These are phyloP conservation scores for Liparis tanakae DNA, from an alignment of 2,797 vertebrate species.

Conservation along the genomic window DNA sequence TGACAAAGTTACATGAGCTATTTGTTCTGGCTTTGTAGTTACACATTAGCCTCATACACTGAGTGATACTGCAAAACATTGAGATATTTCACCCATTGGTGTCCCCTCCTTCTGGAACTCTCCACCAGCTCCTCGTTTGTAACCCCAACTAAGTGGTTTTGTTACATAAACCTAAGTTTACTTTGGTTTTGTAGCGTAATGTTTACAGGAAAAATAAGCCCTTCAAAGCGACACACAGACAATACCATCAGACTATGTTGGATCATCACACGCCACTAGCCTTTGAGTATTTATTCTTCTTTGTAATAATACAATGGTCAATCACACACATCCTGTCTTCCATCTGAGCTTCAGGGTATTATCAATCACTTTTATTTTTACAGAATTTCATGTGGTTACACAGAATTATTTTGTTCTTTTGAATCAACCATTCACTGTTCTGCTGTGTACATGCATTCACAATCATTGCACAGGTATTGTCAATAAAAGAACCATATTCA, in stretches of 20 bases:
- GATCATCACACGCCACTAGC: not conserved
- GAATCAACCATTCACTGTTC: not conserved
- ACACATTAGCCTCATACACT: not conserved
- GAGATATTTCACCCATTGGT: not conserved
- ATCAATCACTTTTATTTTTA: not conserved
- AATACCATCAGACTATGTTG: not conserved
- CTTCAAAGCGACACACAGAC: too few species aligned
- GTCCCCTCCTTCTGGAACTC: too few species aligned
- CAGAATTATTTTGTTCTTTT: not conserved
- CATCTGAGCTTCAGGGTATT: not conserved
- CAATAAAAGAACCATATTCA: not conserved
- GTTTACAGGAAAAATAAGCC: too few species aligned
- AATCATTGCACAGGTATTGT: not conserved
- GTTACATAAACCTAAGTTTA: too few species aligned
- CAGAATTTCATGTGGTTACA: not conserved
- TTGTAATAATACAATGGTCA: not conserved
- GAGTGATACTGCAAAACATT: not conserved
- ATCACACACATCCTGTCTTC: not conserved
- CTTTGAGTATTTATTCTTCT: not conserved
- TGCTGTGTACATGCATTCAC: not conserved
- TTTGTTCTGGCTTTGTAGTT: not conserved
- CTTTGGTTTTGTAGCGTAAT: too few species aligned
- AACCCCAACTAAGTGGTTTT: too few species aligned
- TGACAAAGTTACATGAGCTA: slow-evolving; percentile 5
- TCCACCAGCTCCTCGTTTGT: too few species aligned